Percentiles rank a stretch among this genome's conserved stretches.
These are phyloP conservation scores for Cettia cetti DNA, from an alignment of 2,113 vertebrate species.

Conservation along the genomic window DNA sequence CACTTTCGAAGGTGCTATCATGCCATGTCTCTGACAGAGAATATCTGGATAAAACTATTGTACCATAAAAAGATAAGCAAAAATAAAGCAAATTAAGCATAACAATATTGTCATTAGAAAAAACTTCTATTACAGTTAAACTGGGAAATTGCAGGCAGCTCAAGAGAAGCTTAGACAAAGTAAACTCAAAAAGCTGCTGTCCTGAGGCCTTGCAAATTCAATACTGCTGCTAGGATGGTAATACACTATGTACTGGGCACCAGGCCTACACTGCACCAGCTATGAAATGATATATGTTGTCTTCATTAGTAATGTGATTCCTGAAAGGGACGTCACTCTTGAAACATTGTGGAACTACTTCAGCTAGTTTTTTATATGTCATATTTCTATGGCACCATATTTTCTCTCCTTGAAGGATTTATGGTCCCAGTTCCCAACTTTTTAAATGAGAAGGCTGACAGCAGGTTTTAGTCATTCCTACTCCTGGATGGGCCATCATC, in stretches of 20 bases:
- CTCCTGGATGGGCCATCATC: not conserved
- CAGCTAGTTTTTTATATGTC: not conserved
- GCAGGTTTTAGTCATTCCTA: not conserved
- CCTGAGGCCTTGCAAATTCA: not conserved
- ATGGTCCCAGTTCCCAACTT: not conserved
- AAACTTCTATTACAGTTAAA: not conserved
- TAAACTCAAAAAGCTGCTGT: not conserved
- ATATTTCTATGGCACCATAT: not conserved
- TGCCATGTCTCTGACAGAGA: not conserved
- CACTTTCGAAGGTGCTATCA: not conserved
- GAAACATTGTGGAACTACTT: not conserved
- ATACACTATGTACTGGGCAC: not conserved
- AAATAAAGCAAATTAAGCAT: not conserved
- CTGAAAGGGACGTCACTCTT: not conserved
- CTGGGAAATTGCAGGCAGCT: not conserved
- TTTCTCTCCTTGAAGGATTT: conserved; percentile 11
- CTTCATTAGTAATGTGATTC: not conserved
- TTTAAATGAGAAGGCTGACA: conserved; percentile 12
- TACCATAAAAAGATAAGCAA: not conserved
- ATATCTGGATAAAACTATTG: not conserved
- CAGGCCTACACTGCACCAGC: not conserved
- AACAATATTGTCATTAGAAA: not conserved
- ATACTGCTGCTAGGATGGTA: not conserved
- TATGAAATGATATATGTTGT: not conserved
- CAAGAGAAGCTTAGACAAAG: not conserved